These are phyloP conservation scores for Sarcophaga subvicina DNA, from an alignment of 2,888 invertebrate genomes.

Conservation along the genomic window DNA sequence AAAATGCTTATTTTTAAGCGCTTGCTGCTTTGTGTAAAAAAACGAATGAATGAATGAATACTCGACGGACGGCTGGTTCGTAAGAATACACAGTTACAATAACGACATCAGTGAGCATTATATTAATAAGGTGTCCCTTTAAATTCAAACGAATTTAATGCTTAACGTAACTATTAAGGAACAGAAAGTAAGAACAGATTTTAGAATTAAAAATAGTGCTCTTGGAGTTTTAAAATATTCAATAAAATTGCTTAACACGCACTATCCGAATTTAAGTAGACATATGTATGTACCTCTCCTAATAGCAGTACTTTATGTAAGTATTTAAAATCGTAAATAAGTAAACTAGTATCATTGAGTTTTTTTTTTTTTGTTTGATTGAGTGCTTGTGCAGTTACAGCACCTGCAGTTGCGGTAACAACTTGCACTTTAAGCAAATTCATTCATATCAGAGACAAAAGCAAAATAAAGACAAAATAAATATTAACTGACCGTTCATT, in stretches of 20 bases:
- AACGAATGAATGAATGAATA: conserved; percentile 3
- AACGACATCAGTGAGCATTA: conserved; percentile 13
- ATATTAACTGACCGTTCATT: conserved; percentile 23
- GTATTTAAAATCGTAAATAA: conserved; percentile 27
- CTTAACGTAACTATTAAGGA: neutral
- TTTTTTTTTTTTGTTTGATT: conserved; percentile 19
- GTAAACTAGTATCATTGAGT: conserved; percentile 60
- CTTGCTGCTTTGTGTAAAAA: neutral
- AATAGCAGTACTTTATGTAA: neutral
- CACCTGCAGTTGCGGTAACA: conserved; percentile 67
- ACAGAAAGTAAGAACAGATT: no score
- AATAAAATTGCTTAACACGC: no score
- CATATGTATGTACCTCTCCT: no score
- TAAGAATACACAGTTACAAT: conserved; percentile 26
- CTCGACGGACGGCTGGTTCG: conserved; percentile 16
- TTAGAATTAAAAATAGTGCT: no score
- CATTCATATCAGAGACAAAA: conserved; percentile 25
- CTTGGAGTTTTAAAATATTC: no score
- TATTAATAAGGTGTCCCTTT: neutral
- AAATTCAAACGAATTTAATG: neutral
- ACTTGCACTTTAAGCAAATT: conserved; percentile 41
- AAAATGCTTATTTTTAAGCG: conserved; percentile 3
- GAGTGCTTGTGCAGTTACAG: conserved; percentile 64
- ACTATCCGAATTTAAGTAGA: no score
- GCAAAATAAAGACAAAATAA: neutral